Evolutionary conservation across 2,888 invertebrate species (phyloP).

Genomic region (Chesias legatella): DNA sequence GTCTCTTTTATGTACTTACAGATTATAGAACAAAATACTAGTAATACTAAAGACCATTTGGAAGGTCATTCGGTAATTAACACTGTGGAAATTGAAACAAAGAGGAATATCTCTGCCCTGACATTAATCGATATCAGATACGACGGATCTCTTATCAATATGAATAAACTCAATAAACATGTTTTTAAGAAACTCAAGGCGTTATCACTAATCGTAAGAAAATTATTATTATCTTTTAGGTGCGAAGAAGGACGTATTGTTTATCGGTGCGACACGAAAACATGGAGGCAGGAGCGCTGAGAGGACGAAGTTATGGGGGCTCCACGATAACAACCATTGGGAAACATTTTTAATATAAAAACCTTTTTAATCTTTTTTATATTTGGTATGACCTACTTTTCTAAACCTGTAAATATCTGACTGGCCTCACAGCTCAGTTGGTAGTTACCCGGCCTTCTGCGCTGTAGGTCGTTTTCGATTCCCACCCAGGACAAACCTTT

Average conservation of each 20-base stretch:
- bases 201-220: slow-evolving; percentile 23
- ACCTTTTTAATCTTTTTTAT: too few species aligned
- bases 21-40: not conserved
- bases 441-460: too few species aligned
- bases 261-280: slow-evolving; percentile 21
- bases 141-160: slow-evolving; percentile 33
- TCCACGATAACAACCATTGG: too few species aligned
- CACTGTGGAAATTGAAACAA: slow-evolving; percentile 16
- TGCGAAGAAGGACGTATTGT: slow-evolving; percentile 34
- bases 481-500: too few species aligned
- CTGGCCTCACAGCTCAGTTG: too few species aligned
- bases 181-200: slow-evolving; percentile 37
- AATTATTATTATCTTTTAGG: slow-evolving; percentile 37
- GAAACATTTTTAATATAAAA: too few species aligned
- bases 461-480: too few species aligned
- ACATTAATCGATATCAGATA: slow-evolving; percentile 57
- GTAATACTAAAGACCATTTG: not conserved
- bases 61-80: not conserved
- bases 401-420: too few species aligned
- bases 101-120: slow-evolving; percentile 40
- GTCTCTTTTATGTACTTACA: too few species aligned
- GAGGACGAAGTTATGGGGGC: too few species aligned
- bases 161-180: slow-evolving; percentile 19
- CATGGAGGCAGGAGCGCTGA: slow-evolving; percentile 12
- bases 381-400: too few species aligned